These are phyloP conservation scores for Sitta carolinensis DNA, from an alignment of 2,797 vertebrate species.

Conservation along the genomic window DNA sequence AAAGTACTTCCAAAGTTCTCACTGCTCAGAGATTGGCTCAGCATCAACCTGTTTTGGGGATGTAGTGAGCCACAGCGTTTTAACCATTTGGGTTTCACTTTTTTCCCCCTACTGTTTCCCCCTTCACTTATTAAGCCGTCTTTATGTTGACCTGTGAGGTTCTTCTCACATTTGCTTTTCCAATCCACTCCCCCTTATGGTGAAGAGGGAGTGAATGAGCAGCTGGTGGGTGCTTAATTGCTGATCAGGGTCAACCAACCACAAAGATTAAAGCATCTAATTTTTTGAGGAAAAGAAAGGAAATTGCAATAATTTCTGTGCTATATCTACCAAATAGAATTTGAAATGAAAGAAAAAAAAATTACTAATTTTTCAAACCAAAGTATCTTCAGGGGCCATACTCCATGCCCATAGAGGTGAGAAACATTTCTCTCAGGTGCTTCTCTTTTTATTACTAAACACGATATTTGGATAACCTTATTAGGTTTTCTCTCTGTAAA, in stretches of 20 bases:
- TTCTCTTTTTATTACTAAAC: background rate
- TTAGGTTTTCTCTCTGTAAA: background rate
- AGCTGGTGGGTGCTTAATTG: background rate
- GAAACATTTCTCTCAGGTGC: background rate
- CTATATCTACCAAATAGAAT: background rate
- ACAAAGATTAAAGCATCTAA: background rate
- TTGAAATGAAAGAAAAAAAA: background rate
- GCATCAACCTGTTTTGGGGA: background rate
- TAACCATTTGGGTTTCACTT: background rate
- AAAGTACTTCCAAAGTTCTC: background rate
- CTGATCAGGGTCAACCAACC: background rate
- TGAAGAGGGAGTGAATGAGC: background rate
- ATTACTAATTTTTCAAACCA: background rate
- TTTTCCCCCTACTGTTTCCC: accelerated
- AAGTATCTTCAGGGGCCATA: background rate
- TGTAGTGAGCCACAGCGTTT: background rate
- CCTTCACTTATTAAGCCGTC: background rate
- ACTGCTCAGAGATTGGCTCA: background rate
- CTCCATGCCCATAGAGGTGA: accelerated
- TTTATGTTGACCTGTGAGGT: background rate
- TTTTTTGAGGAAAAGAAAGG: background rate
- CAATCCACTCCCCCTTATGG: background rate
- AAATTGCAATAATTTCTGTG: background rate
- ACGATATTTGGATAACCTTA: background rate
- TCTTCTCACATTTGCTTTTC: background rate